Percentiles rank a stretch among this genome's conserved stretches.
These are phyloP conservation scores for Hydractinia echinata DNA, from an alignment of 30 jellyfish, hydroid and myxozoan genomes.

Conservation along the genomic window DNA sequence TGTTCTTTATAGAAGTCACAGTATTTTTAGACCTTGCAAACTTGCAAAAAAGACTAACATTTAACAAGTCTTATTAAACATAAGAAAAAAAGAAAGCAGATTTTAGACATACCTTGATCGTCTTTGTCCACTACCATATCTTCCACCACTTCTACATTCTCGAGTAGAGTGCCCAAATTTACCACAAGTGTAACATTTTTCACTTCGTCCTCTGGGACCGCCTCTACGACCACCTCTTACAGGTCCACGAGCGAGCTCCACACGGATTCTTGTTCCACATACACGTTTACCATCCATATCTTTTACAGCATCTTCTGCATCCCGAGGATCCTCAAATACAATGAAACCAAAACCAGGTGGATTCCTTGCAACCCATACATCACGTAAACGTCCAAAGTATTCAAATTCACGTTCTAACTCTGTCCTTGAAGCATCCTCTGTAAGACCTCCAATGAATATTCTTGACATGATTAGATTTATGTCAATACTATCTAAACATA, in stretches of 20 bases:
- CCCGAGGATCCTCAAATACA: constrained; percentile 88
- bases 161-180: constrained; percentile 83
- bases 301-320: constrained; percentile 98
- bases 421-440: constrained; percentile 96
- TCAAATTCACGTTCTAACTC: constrained; percentile 95
- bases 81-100: too few relatives aligned
- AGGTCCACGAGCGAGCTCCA: constrained; percentile 90
- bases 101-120: neutral
- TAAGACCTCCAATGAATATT: constrained; percentile 87
- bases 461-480: constrained; percentile 56
- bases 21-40: too few relatives aligned
- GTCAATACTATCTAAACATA: too few relatives aligned
- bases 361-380: constrained; percentile 98
- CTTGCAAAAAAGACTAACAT: too few relatives aligned
- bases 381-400: constrained; percentile 82
- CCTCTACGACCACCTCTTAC: constrained; percentile 68
- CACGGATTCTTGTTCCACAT: constrained; percentile 89
- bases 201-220: constrained; percentile 53
- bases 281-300: constrained; percentile 96
- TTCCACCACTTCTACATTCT: constrained; percentile 43
- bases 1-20: too few relatives aligned
- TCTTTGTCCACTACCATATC: constrained; percentile 32
- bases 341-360: constrained; percentile 99
- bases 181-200: constrained; percentile 91
- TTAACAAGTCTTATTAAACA: too few relatives aligned